Percentiles rank a stretch among this genome's conserved stretches.
Conservation (phyloP, 2,797 vertebrate genomes). For the Cossypha polioptera region DNA sequence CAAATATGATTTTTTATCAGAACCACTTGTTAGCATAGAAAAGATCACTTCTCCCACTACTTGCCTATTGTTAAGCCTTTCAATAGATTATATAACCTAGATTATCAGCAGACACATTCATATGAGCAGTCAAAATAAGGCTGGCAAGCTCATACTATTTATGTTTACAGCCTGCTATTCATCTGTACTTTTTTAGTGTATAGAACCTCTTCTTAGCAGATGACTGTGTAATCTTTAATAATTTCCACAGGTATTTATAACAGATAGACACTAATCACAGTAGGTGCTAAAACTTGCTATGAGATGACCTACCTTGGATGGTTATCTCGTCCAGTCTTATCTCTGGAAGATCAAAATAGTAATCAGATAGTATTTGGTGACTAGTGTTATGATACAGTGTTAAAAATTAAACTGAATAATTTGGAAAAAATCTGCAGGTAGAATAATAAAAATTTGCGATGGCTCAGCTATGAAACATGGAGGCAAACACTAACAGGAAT, state of each 20-base stretch:
- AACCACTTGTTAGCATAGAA: background rate
- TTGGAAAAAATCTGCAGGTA: background rate
- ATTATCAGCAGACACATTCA: background rate
- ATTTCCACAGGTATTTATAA: background rate
- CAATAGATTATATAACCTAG: background rate
- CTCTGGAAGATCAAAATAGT: background rate
- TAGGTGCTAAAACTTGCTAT: background rate
- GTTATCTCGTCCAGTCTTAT: background rate
- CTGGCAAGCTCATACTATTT: rapidly evolving
- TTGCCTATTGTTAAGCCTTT: background rate
- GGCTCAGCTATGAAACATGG: background rate
- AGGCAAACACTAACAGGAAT: background rate
- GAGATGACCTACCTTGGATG: background rate
- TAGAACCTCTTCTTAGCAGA: background rate
- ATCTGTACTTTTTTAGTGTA: background rate
- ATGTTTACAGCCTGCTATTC: background rate
- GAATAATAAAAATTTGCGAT: background rate
- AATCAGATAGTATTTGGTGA: background rate
- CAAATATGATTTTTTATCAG: background rate
- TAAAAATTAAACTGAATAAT: background rate
- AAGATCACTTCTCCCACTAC: background rate
- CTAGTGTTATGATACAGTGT: background rate
- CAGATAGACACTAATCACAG: background rate
- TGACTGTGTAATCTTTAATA: background rate
- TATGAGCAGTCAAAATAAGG: background rate